Evolutionary conservation across 2,797 vertebrate species (phyloP), one percentile per base, ranked within the genome.

Genomic region (Nyctibius grandis): DNA sequence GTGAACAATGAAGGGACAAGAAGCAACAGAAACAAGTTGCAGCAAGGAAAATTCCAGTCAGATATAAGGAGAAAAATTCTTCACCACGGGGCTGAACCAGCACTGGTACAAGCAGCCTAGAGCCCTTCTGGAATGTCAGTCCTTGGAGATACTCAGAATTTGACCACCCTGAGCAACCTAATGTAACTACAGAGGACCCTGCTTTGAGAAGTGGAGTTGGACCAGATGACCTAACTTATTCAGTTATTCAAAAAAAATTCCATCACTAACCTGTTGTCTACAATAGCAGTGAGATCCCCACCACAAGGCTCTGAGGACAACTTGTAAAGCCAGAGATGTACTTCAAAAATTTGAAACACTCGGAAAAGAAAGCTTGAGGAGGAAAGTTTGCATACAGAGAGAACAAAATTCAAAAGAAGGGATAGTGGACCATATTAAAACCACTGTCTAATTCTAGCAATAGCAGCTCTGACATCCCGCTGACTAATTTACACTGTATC

Each of bases 331-430:
- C 16, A 85, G 92, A 91, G 84, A 86, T 75, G 60, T 70, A 47
- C 34, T 54, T 40, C 47, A 67, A 28, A 86, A 94, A 42, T 72
- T 86, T 65, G 80, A 96, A 73, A 92, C 29, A 34, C 11, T 61
- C 5, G 6, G 91, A 95, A 96, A 88, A 86, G 69, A 53, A 96
- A 94, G 25, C 40, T 57, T 61, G 68, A 84, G 26, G 25, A 86
- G 79, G 89, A 63, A 87, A 80, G 68, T 77, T 94, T 65, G n/a
- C 34, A 17, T 53, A 48, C 20, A 65, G 60, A 77, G 33, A 92
- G 59, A 87, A 73, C 11, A 33, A 93, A 54, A 61, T 69, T 95
- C 48, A 74, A 95, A 73, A 94, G 25, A 50, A 95, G 96, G 47
- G 96, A 80, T 5, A 92, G 93, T 84, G 50, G 70, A 65, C 51